Evolutionary conservation across 2,113 vertebrate genomes (phyloP).

Genomic region (Aegotheles bennettii): DNA sequence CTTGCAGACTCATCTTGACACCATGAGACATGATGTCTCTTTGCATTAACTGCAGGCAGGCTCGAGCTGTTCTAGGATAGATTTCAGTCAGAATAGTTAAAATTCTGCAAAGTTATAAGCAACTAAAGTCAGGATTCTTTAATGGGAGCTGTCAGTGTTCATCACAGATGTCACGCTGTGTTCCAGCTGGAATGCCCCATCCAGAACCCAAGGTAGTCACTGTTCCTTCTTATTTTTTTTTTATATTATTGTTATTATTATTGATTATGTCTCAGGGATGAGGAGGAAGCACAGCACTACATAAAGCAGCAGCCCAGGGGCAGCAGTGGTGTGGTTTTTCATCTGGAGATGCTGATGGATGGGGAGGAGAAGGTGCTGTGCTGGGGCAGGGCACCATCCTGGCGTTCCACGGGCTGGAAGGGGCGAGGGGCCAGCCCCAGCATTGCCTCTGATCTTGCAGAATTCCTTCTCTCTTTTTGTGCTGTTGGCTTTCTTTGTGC

Average conservation of each 20-base stretch:
- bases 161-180: accelerated
- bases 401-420: accelerated
- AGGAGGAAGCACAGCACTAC: neutral
- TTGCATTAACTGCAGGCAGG: neutral
- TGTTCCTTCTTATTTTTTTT: neutral
- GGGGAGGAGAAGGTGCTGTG: neutral
- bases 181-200: neutral
- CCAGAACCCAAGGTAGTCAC: neutral
- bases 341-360: neutral
- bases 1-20: slow-evolving; percentile 7
- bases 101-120: neutral
- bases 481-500: neutral
- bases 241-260: neutral
- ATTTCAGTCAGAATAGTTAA: neutral
- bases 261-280: neutral
- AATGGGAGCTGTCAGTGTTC: neutral
- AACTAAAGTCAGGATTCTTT: neutral
- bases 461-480: neutral
- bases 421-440: neutral
- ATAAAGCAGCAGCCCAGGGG: neutral
- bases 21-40: slow-evolving; percentile 4
- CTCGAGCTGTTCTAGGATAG: neutral
- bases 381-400: neutral
- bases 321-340: neutral
- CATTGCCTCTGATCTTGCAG: neutral